A percentile compares a stretch with the other conserved stretches of the same genome.
These are phyloP conservation scores for Micromussa lordhowensis DNA, from an alignment of 92 coral and sea anemone genomes.

Conservation along the genomic window DNA sequence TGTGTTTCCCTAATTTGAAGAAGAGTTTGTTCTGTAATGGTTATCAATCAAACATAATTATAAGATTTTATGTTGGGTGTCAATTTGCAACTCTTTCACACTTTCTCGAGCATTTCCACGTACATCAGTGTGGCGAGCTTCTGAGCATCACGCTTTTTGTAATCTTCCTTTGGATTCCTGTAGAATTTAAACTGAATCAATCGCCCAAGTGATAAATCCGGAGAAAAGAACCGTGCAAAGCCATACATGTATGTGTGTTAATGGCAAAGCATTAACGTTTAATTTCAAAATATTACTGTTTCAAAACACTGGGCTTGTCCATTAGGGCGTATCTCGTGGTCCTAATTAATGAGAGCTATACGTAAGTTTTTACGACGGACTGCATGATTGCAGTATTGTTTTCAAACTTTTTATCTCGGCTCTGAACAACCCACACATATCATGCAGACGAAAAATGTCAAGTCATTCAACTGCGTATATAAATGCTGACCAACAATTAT, in stretches of 20 bases:
- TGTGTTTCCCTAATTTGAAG: background rate
- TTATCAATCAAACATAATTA: background rate
- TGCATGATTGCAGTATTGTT: background rate
- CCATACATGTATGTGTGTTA: background rate
- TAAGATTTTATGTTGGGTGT: too few species aligned
- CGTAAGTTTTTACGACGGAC: background rate
- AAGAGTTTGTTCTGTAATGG: background rate
- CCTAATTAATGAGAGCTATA: too few species aligned
- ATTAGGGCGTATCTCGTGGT: background rate
- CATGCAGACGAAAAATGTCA: background rate
- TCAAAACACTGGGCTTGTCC: background rate
- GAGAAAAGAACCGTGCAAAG: background rate
- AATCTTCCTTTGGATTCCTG: background rate
- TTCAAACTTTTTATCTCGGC: background rate
- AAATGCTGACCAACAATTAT: background rate
- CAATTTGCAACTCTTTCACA: too few species aligned
- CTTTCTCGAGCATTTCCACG: background rate
- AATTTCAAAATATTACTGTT: too few species aligned
- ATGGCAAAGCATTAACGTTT: too few species aligned
- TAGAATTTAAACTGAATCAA: background rate
- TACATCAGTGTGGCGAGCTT: background rate
- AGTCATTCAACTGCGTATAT: background rate
- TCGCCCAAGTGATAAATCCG: background rate
- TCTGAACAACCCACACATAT: background rate
- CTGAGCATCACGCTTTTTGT: too few species aligned